Base-by-base conservation (phyloP, 2,888 invertebrate species). In the Plagodis dolabraria region DNA sequence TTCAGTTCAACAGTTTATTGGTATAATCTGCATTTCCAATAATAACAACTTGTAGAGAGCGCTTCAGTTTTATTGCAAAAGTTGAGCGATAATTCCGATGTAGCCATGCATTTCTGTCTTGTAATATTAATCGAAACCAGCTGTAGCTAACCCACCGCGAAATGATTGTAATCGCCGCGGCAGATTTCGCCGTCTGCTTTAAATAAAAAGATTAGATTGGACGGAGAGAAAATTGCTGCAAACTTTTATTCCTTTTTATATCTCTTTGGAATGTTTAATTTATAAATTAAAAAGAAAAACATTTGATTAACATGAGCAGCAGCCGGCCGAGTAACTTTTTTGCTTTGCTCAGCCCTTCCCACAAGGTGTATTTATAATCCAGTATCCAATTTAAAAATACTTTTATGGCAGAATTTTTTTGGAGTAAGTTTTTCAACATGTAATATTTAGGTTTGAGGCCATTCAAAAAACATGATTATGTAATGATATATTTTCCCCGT, bases 171-270 rank as follows among this genome's bases (percentile, higher is more conserved):
- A 68, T 67, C 60, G 61, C 62, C 58, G 55, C 53, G 57, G 58
- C 61, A 62, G 61, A 63, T 66, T 69, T 67, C 58, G 60, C 64
- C 58, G 64, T 57, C 63, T 51, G 60, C 56, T 65, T 62, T 57
- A 58, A 62, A 63, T 62, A 64, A 66, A 65, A 66, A 68, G 56
- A 65, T 65, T 63, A 64, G 64, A 62, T 65, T 68, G 64, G 57
- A 48, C 66, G 63, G 64, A 70, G 63, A 64, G 65, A 67, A 65
- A 63, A 60, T 57, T 53, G 57, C 57, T 53, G 53, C 53, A 51
- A 55, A 63, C 59, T 67, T 65, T 64, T 67, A 64, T 69, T 69
- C 57, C 63, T 63, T 65, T 65, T 64, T 55, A 65, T 64, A 62
- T 62, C 60, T 57, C 60, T 64, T 67, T 59, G 59, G 63, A 64